Evolutionary conservation across 2,113 vertebrate species (phyloP), one percentile per base, ranked within the genome.

Genomic region (Gulo gulo): DNA sequence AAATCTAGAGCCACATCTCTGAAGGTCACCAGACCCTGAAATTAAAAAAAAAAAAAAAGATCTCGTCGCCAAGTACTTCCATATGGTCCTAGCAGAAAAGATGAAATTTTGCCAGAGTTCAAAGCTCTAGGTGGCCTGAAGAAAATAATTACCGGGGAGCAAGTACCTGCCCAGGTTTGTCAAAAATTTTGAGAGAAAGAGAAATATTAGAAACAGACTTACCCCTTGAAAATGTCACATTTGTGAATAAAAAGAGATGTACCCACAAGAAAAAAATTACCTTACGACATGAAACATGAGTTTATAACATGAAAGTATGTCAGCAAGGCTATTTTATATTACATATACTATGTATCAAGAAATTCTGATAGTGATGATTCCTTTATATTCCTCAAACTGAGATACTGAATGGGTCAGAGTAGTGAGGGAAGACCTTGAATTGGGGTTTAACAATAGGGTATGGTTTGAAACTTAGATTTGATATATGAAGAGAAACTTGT

Each of bases 1-100:
- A 98, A 98, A 76, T 93, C 71, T 79, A 98, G 74, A 57, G 95
- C 94, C 78, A 98, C 97, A 91, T 98, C 97, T 88, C 78, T 93
- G 59, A 98, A 98, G n/a, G 95, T 97, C 86, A 98, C 85, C 89
- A 98, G 74, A 15, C 80, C 76, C 97, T 98, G 57, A 95, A 97
- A 91, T 84, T 31, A 65, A 36, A 45, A 45, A 63, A 74, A 42
- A 42, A 91, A 36, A 78, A 78, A 91, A 57, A 57, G 18, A 6
- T 65, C 3, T 47, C 67, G 1, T 90, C 21, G 6, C 36, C 63
- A 91, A 69, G 26, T 81, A 34, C 13, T 93, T 21, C 55, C 45
- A 86, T 11, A 78, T 3, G 3, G 50, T 85, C 21, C 47, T 24
- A 59, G 76, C n/a, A 71, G 81, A 47, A 78, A 79, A 42, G 15